Conservation (phyloP, 2,797 vertebrate species). For the Siniperca scherzeri region DNA sequence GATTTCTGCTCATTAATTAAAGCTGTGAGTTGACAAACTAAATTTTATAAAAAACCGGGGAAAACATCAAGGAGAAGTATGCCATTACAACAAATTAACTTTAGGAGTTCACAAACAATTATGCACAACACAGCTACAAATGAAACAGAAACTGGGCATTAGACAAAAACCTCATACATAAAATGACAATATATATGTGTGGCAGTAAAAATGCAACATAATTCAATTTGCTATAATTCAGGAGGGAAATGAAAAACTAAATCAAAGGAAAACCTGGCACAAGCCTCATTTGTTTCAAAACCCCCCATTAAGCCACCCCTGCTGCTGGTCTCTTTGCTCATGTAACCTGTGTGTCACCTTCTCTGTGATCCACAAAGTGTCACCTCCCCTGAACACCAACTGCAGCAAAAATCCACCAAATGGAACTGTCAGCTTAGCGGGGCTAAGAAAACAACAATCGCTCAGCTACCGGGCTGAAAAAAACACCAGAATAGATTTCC, state of each 20-base stretch:
- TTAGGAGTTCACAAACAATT: not conserved
- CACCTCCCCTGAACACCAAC: conserved; percentile 45
- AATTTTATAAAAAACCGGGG: not conserved
- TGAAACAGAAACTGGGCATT: not conserved
- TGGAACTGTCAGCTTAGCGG: conserved; percentile 57
- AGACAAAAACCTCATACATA: not conserved
- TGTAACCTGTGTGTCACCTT: conserved; percentile 51
- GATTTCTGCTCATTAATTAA: not conserved
- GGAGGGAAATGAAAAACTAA: not conserved
- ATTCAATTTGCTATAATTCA: conserved; percentile 24
- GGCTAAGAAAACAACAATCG: conserved; percentile 44
- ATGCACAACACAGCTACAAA: not conserved
- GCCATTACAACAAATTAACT: not conserved
- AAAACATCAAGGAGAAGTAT: not conserved
- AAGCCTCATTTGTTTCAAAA: conserved; percentile 42
- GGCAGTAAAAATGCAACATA: not conserved
- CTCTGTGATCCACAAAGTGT: conserved; percentile 44
- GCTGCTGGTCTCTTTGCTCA: conserved; percentile 42
- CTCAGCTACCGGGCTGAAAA: conserved; percentile 31
- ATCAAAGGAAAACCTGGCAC: conserved; percentile 27
- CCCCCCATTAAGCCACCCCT: conserved; percentile 17
- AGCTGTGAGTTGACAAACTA: not conserved
- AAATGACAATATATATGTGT: not conserved
- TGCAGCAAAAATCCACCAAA: conserved; percentile 57
- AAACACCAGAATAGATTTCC: conserved; percentile 22